Conservation (phyloP, 2,888 invertebrate species). For the Drosophila infuscata region DNA sequence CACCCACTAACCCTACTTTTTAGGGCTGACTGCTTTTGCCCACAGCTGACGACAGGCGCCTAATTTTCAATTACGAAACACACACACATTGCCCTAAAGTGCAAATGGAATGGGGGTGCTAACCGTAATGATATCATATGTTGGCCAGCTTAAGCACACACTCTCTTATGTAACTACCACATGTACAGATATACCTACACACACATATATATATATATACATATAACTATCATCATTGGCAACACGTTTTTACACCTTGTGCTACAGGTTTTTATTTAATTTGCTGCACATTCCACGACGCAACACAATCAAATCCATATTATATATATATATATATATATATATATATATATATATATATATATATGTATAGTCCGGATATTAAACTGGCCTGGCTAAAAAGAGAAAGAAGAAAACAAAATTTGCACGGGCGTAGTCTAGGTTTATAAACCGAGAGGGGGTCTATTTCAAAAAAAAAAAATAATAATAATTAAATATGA, state of each 20-base stretch:
- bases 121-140: conserved; percentile 61
- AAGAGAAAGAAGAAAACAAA: not conserved
- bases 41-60: conserved; percentile 65
- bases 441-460: not conserved
- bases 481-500: not conserved
- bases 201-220: not conserved
- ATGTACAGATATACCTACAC: conserved; percentile 1
- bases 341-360: not conserved
- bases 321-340: not conserved
- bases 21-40: not conserved
- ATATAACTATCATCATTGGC: not conserved
- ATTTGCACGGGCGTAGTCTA: not conserved
- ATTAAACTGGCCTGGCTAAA: not conserved
- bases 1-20: not conserved
- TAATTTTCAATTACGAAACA: conserved; percentile 76
- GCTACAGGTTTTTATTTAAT: conserved; percentile 57
- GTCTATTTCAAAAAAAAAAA: not conserved
- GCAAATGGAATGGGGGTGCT: conserved; percentile 34
- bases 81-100: conserved; percentile 48
- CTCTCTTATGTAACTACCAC: conserved; percentile 2
- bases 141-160: conserved; percentile 37
- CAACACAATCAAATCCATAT: conserved; percentile 49
- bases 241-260: conserved; percentile 49
- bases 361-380: not conserved
- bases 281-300: conserved; percentile 43